Evolutionary conservation across 2,888 invertebrate genomes (phyloP).

Genomic region (Lasioglossum leucozonium): DNA sequence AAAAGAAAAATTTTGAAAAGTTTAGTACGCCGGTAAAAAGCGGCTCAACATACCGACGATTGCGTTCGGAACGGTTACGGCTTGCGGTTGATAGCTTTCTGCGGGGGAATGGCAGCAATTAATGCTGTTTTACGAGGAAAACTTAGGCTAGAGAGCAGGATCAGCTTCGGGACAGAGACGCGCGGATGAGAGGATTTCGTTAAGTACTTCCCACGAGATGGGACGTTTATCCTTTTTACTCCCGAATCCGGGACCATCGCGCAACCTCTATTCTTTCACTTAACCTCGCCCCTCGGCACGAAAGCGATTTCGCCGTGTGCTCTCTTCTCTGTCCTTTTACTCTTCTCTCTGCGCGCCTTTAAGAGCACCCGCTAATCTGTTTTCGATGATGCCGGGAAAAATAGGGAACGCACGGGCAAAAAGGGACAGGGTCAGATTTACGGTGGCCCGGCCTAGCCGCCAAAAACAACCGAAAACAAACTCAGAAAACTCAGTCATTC

Average conservation of each 20-base stretch:
- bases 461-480: slow-evolving; percentile 1
- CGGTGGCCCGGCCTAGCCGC: neutral
- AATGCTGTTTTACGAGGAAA: slow-evolving; percentile 67
- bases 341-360: slow-evolving; percentile 50
- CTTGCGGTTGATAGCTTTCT: slow-evolving; percentile 4
- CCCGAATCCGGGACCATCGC: slow-evolving; percentile 39
- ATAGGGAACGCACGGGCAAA: neutral
- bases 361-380: slow-evolving; percentile 61
- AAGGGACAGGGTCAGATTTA: neutral
- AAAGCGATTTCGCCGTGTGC: slow-evolving; percentile 61
- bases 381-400: slow-evolving; percentile 53
- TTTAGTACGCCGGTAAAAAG: neutral
- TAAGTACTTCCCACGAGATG: slow-evolving; percentile 76
- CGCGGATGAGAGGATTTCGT: slow-evolving; percentile 79
- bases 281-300: slow-evolving; percentile 54
- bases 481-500: neutral
- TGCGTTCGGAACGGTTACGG: neutral
- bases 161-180: slow-evolving; percentile 67
- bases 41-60: neutral
- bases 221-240: slow-evolving; percentile 76
- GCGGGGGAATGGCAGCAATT: slow-evolving; percentile 55
- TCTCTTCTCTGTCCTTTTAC: slow-evolving; percentile 38
- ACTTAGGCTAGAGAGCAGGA: slow-evolving; percentile 43
- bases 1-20: too few species aligned
- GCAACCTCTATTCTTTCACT: slow-evolving; percentile 76